Conservation (phyloP, 2,888 invertebrate species). For the Elmis aenea region DNA sequence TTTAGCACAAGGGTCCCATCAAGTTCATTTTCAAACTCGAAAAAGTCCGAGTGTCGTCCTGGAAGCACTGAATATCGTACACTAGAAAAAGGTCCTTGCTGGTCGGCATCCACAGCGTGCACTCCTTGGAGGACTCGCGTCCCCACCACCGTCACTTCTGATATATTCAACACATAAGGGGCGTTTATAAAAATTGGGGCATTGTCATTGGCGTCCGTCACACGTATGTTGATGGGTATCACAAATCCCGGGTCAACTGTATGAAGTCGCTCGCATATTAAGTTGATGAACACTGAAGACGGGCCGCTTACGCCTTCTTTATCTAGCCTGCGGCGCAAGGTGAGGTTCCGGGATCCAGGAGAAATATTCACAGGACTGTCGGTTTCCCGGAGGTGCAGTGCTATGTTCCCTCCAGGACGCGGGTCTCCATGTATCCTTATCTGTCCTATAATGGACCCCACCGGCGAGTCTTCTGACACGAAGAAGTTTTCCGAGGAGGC, state of each 20-base stretch:
- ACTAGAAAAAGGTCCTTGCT: conserved; percentile 82
- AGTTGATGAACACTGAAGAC: conserved; percentile 78
- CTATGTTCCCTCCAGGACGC: conserved; percentile 69
- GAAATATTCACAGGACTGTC: conserved; percentile 75
- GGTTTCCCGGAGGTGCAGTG: conserved; percentile 70
- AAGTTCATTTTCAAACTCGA: conserved; percentile 78
- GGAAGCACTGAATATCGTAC: conserved; percentile 78
- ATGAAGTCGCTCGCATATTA: conserved; percentile 75
- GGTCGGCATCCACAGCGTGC: conserved; percentile 77
- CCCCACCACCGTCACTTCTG: conserved; percentile 71
- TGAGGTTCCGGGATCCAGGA: conserved; percentile 73
- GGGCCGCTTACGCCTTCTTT: conserved; percentile 81
- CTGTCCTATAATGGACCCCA: conserved; percentile 75
- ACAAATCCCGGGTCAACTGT: conserved; percentile 65
- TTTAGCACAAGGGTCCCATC: conserved; percentile 78
- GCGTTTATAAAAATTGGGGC: conserved; percentile 77
- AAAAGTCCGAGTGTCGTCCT: conserved; percentile 73
- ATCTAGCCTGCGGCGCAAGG: conserved; percentile 71
- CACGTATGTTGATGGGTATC: conserved; percentile 77
- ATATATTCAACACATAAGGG: conserved; percentile 76
- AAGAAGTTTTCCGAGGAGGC: conserved; percentile 89
- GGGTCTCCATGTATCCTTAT: conserved; percentile 80
- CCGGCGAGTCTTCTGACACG: conserved; percentile 77
- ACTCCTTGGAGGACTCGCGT: conserved; percentile 73
- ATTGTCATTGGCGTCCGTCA: conserved; percentile 89